A percentile compares a stretch with the other conserved stretches of the same genome.
Conservation (phyloP, 2,113 vertebrate species). For the Lontra canadensis region DNA sequence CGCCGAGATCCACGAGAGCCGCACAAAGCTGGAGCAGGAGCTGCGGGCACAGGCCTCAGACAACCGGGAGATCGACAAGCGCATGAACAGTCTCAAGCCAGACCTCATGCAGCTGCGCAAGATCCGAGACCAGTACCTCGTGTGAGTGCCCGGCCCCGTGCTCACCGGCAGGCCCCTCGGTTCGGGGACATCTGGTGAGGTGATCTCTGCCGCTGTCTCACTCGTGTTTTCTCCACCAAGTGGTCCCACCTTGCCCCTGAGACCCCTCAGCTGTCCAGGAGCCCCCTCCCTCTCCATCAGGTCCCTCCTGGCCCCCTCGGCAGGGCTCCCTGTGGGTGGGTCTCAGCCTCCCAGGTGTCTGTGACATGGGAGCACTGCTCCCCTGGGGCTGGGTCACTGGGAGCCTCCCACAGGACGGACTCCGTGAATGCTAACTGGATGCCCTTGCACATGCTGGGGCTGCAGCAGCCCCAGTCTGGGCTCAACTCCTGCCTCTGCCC, state of each 20-base stretch:
- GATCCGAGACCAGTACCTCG: conserved; percentile 88
- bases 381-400: background rate
- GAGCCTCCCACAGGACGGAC: background rate
- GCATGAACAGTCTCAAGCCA: conserved; percentile 91
- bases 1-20: conserved; percentile 89
- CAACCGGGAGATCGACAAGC: conserved; percentile 91
- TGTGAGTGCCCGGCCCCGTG: conserved; percentile 78
- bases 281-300: background rate
- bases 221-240: background rate
- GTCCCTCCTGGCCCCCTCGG: background rate
- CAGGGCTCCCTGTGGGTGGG: background rate
- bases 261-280: background rate
- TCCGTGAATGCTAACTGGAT: background rate
- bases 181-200: accelerated
- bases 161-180: accelerated
- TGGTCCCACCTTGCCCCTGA: background rate
- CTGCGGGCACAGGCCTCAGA: conserved; percentile 87
- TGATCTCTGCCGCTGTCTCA: background rate
- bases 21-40: conserved; percentile 89
- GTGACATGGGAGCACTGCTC: background rate
- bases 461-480: background rate
- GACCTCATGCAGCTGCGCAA: conserved; percentile 91
- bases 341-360: background rate
- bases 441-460: background rate
- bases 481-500: background rate